Conservation (phyloP, 2,113 vertebrate genomes). For the Ovis canadensis region DNA sequence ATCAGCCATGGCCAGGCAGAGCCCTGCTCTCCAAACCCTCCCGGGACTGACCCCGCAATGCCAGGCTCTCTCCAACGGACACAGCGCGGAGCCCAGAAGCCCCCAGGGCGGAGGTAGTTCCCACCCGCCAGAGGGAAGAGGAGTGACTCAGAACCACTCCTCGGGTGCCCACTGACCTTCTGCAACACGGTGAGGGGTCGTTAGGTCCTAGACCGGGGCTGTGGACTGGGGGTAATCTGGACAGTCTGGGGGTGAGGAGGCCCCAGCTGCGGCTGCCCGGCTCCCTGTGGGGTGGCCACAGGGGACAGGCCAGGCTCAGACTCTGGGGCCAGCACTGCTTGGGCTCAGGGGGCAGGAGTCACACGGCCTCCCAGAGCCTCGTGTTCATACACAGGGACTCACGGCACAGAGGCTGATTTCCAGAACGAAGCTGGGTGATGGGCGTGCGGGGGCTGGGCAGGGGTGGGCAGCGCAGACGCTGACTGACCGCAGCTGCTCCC, state of each 20-base stretch:
- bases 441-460: background rate
- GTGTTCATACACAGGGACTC: rapidly evolving
- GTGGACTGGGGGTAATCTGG: background rate
- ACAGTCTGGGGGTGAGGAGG: background rate
- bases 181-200: rapidly evolving
- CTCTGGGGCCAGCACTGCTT: background rate
- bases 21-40: rapidly evolving
- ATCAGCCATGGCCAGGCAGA: rapidly evolving
- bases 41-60: rapidly evolving
- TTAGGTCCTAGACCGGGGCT: background rate
- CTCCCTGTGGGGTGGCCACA: background rate
- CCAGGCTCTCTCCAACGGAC: background rate
- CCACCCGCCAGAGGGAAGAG: background rate
- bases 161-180: background rate
- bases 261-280: background rate
- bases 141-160: background rate
- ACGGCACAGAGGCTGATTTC: background rate
- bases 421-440: background rate
- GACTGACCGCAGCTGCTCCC: rapidly evolving
- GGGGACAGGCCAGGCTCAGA: background rate
- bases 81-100: background rate
- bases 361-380: background rate
- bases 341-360: background rate
- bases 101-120: rapidly evolving
- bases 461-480: background rate